Evolutionary conservation across 1,140 invertebrate species (phyloP).

Genomic region (Leptinotarsa lineolata): DNA sequence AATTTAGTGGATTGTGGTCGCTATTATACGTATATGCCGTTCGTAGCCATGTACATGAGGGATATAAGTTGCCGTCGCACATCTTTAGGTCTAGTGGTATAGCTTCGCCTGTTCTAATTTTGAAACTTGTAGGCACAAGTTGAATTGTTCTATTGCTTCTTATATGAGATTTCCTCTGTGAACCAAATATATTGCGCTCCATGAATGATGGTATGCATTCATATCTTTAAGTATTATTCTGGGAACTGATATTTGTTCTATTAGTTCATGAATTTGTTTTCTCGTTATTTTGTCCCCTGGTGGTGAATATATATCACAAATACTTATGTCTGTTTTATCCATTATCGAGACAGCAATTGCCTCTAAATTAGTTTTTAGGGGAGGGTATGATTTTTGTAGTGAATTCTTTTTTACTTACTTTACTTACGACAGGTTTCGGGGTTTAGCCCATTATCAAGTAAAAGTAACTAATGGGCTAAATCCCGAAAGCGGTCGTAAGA

Average conservation of each 20-base stretch:
- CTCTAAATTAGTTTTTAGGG: not conserved
- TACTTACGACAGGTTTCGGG: no score
- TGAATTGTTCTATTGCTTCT: constrained; percentile 9
- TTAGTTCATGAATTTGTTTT: not conserved
- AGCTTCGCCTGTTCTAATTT: not conserved
- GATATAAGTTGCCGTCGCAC: not conserved
- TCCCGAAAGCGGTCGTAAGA: no score
- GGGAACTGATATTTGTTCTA: not conserved
- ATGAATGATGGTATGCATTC: not conserved
- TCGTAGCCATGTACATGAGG: not conserved
- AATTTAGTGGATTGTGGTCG: no score
- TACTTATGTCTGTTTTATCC: not conserved
- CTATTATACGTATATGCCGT: not conserved
- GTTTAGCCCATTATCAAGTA: no score
- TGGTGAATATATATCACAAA: constrained; percentile 19
- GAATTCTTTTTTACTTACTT: no score
- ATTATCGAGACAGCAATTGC: no score
- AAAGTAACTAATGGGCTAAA: no score
- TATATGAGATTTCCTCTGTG: not conserved
- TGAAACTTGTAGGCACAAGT: constrained; percentile 7
- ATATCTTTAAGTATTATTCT: constrained; percentile 19
- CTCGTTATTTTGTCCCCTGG: constrained; percentile 7
- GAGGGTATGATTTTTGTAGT: not conserved
- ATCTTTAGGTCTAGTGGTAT: not conserved
- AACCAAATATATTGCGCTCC: constrained; percentile 5